phyloP scores from a whole-genome alignment of 2,888 invertebrate species.

The Desoria tigrina region DNA sequence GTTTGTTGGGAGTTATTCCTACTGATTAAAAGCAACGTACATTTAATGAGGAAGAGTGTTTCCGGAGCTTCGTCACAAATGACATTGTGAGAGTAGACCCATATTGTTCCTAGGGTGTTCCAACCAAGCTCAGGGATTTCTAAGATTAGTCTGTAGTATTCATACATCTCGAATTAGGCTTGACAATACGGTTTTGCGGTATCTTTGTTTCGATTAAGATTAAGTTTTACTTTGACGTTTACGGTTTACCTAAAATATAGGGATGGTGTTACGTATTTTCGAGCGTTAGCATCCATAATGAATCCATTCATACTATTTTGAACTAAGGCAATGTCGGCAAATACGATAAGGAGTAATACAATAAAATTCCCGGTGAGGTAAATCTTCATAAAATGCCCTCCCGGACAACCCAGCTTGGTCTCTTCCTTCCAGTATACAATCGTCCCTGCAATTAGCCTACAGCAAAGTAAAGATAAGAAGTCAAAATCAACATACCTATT shows the following conservation, averaged over 20 bases:
- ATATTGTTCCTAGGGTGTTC: conserved; percentile 78
- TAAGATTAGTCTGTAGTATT: conserved; percentile 66
- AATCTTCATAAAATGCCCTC: conserved; percentile 71
- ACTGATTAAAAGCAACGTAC: conserved; percentile 59
- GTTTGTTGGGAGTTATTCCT: neutral
- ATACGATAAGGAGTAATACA: conserved; percentile 55
- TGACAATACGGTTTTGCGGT: neutral
- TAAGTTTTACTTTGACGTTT: conserved; percentile 10
- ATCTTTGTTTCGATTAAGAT: neutral
- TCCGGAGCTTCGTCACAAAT: conserved; percentile 63
- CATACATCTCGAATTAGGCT: neutral
- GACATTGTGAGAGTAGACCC: conserved; percentile 73
- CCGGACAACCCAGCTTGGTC: conserved; percentile 63
- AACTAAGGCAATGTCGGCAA: conserved; percentile 56
- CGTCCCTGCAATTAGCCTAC: conserved; percentile 50
- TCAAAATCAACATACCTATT: no score
- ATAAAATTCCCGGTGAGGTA: conserved; percentile 67
- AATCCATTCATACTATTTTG: conserved; percentile 55
- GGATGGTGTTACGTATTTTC: conserved; percentile 49
- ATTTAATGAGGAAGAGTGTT: conserved; percentile 67
- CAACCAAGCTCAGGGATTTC: conserved; percentile 75
- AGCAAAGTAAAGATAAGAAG: neutral
- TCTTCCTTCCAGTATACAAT: conserved; percentile 52
- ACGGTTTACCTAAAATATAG: conserved; percentile 54
- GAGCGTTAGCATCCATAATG: conserved; percentile 51